Conservation (phyloP, 2,888 invertebrate genomes). For the Lasius fuliginosus region DNA sequence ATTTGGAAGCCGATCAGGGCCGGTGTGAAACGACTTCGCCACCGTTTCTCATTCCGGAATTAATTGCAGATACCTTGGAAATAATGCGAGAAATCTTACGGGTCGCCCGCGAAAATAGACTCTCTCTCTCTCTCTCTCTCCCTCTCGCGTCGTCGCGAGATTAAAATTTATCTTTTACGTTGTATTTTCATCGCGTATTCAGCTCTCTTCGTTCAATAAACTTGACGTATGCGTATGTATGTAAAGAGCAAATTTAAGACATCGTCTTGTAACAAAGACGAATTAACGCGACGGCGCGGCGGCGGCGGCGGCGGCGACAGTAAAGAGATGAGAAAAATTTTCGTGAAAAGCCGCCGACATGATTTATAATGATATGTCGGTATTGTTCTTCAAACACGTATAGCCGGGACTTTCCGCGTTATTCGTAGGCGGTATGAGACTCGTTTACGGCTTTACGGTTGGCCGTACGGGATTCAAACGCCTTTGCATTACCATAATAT, state of each 20-base stretch:
- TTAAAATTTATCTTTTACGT: not conserved
- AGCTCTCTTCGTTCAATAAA: not conserved
- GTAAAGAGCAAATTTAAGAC: not conserved
- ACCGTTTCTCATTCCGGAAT: conserved; percentile 66
- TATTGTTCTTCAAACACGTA: conserved; percentile 48
- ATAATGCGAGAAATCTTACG: conserved; percentile 36
- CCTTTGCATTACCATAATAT: conserved; percentile 66
- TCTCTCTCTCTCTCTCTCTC: not conserved
- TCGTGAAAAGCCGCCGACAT: conserved; percentile 51
- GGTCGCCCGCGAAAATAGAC: conserved; percentile 35
- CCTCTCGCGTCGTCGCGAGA: not conserved
- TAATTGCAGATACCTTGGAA: conserved; percentile 66
- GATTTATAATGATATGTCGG: conserved; percentile 56
- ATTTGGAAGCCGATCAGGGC: conserved; percentile 71
- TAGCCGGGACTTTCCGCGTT: conserved; percentile 36
- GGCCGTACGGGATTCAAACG: conserved; percentile 50
- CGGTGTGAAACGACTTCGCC: conserved; percentile 65
- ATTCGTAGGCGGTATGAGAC: conserved; percentile 50
- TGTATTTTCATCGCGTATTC: not conserved
- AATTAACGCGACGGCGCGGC: conserved; percentile 35
- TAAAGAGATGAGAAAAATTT: conserved; percentile 28
- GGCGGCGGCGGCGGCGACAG: not conserved
- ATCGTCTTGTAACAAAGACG: conserved; percentile 6
- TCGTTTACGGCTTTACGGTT: conserved; percentile 58
- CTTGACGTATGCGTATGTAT: not conserved